Conservation (phyloP, 1,140 invertebrate species). For the Magallana ariakensis region DNA sequence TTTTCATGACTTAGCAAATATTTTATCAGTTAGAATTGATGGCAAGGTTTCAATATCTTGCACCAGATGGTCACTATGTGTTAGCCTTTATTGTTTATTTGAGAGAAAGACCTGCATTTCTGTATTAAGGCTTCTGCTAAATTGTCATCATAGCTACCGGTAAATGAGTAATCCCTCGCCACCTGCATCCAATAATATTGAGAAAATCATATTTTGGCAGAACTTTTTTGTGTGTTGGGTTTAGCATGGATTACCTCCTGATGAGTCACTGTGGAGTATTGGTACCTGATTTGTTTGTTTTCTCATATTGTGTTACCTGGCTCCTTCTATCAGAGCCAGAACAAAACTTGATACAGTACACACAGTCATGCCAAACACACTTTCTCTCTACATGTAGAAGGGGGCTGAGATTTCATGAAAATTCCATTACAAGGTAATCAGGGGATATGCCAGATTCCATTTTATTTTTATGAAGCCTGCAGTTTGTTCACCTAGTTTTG, state of each 20-base stretch:
- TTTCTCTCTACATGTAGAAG: neutral
- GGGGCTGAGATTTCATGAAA: neutral
- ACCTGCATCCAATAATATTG: constrained; percentile 2
- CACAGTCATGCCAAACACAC: neutral
- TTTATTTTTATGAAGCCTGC: neutral
- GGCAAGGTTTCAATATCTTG: no score
- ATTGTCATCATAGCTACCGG: neutral
- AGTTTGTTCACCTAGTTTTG: neutral
- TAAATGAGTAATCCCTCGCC: neutral
- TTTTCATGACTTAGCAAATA: no score
- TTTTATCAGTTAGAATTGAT: no score
- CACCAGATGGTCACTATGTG: no score
- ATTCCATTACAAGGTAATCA: neutral
- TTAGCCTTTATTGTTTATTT: no score
- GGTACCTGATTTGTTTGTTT: constrained; percentile 4
- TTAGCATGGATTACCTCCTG: constrained; percentile 10
- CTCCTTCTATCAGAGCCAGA: neutral
- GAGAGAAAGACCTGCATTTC: no score
- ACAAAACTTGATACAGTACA: neutral
- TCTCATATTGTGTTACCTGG: constrained; percentile 12
- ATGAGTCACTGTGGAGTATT: neutral
- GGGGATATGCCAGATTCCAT: neutral
- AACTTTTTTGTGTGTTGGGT: neutral
- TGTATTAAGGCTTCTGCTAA: neutral
- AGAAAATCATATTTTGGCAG: neutral